phyloP scores from a whole-genome alignment of 92 coral and sea anemone species.

The Bergia sp. region DNA sequence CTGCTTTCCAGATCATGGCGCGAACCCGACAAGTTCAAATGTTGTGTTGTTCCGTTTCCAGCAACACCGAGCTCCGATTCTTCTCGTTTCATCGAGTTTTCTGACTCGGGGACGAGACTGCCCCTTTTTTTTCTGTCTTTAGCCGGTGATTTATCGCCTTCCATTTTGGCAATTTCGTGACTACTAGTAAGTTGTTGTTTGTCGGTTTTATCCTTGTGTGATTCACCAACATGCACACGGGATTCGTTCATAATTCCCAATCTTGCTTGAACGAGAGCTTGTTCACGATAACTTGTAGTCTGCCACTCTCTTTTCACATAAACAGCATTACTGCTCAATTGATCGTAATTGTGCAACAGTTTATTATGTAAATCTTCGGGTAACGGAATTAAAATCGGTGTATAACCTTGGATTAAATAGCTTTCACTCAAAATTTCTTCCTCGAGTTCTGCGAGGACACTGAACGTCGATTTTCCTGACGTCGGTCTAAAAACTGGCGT shows the following conservation, averaged over 20 bases:
- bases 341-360: conserved; percentile 84
- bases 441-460: conserved; percentile 35
- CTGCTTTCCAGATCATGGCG: background rate
- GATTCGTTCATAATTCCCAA: conserved; percentile 68
- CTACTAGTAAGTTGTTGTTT: conserved; percentile 20
- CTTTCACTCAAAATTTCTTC: conserved; percentile 46
- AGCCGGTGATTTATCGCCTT: conserved; percentile 21
- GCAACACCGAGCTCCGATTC: conserved; percentile 5
- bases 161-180: conserved; percentile 16
- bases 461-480: conserved; percentile 39
- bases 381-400: conserved; percentile 68
- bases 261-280: conserved; percentile 77
- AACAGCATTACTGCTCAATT: conserved; percentile 76
- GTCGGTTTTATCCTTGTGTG: conserved; percentile 41
- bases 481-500: conserved; percentile 39
- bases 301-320: conserved; percentile 95
- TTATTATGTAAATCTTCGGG: conserved; percentile 82
- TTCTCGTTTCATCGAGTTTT: background rate
- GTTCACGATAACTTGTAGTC: conserved; percentile 89
- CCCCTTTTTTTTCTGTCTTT: conserved; percentile 27
- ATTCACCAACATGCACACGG: conserved; percentile 42
- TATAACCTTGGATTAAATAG: conserved; percentile 29
- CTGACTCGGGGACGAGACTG: conserved; percentile 24
- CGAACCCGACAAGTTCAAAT: background rate
- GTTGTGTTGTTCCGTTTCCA: background rate